phyloP scores from a whole-genome alignment of 2,888 invertebrate genomes.

The Amphimallon solstitiale region DNA sequence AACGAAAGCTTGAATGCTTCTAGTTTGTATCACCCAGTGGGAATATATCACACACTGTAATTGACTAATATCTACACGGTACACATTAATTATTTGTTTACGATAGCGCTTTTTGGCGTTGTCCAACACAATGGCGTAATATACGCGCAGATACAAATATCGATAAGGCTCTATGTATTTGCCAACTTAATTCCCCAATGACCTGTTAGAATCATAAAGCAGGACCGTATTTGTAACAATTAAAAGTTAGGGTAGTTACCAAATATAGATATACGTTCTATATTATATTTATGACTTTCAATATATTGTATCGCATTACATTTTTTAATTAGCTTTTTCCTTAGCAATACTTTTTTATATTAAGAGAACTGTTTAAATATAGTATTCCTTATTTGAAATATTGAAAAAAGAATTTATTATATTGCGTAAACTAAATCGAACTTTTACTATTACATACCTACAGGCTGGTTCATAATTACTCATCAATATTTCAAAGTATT shows the following conservation, averaged over 20 bases:
- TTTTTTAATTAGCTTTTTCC: too few relatives aligned
- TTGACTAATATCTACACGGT: slow-evolving; percentile 41
- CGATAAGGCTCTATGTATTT: slow-evolving; percentile 50
- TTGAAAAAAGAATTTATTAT: too few relatives aligned
- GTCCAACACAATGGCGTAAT: slow-evolving; percentile 44
- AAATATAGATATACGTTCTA: too few relatives aligned
- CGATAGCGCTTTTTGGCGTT: slow-evolving; percentile 43
- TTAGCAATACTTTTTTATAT: too few relatives aligned
- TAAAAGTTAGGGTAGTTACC: slow-evolving; percentile 44
- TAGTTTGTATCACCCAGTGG: slow-evolving; percentile 35
- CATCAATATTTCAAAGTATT: too few relatives aligned
- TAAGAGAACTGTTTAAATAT: too few relatives aligned
- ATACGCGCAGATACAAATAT: slow-evolving; percentile 47
- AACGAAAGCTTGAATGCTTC: neutral
- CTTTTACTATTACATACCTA: too few relatives aligned
- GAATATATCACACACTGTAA: slow-evolving; percentile 39
- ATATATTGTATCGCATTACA: too few relatives aligned
- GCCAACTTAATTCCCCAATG: slow-evolving; percentile 50
- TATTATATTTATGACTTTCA: too few relatives aligned
- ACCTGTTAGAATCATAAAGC: slow-evolving; percentile 50
- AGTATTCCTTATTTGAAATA: too few relatives aligned
- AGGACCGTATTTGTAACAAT: slow-evolving; percentile 48
- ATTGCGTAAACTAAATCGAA: too few relatives aligned
- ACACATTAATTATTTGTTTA: slow-evolving; percentile 44
- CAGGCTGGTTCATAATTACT: too few relatives aligned